Conservation (phyloP, 2,113 vertebrate genomes). For the Amphiprion percula region DNA sequence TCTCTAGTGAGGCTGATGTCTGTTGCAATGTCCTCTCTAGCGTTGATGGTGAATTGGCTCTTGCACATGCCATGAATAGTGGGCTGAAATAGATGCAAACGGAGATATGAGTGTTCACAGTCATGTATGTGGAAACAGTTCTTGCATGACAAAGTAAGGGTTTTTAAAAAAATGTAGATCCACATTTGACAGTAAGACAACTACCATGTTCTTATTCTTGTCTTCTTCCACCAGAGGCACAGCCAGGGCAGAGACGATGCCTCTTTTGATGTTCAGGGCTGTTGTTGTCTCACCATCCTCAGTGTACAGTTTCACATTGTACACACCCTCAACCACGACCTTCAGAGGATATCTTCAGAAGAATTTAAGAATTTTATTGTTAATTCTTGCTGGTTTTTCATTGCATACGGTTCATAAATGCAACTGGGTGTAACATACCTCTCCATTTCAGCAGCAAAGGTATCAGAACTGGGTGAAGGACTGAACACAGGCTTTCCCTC, state of each 20-base stretch:
- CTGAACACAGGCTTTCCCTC: slow-evolving; percentile 85
- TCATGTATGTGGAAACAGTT: neutral
- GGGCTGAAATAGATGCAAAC: slow-evolving; percentile 80
- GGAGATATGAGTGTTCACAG: slow-evolving; percentile 3
- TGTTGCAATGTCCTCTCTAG: slow-evolving; percentile 84
- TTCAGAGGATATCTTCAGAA: slow-evolving; percentile 88
- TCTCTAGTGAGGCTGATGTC: slow-evolving; percentile 88
- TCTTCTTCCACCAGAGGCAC: slow-evolving; percentile 87
- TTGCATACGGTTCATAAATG: neutral
- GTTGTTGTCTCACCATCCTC: slow-evolving; percentile 88
- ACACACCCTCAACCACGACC: slow-evolving; percentile 84
- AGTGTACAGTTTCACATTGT: slow-evolving; percentile 89
- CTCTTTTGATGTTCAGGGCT: slow-evolving; percentile 95
- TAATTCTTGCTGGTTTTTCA: too few species aligned
- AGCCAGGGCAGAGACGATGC: slow-evolving; percentile 92
- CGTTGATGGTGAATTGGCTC: slow-evolving; percentile 84
- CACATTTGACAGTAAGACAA: neutral
- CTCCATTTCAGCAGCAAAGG: slow-evolving; percentile 91
- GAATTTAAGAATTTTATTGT: neutral
- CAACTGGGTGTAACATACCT: slow-evolving; percentile 78
- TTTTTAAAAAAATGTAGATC: too few species aligned
- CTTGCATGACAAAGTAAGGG: too few species aligned
- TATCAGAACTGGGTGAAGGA: slow-evolving; percentile 86
- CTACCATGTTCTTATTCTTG: slow-evolving; percentile 80
- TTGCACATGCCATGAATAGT: slow-evolving; percentile 92